A percentile compares a stretch with the other conserved stretches of the same genome.
Conservation (phyloP, 37 sponge, comb jelly and placozoan genomes). For the Geodia barretti region DNA sequence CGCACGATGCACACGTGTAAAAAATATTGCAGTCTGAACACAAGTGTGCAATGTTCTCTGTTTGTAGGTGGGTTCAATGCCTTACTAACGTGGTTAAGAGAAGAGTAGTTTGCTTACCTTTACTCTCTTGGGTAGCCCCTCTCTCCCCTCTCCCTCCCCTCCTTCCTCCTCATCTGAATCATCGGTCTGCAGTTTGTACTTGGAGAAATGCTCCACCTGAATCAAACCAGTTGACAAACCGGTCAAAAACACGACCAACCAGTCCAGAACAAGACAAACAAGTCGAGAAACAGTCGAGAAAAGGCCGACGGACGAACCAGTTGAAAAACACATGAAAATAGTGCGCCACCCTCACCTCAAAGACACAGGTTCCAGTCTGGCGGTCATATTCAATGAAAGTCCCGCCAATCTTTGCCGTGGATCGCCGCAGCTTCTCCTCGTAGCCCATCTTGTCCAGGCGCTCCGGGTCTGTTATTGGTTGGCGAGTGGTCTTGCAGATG, state of each 20-base stretch:
- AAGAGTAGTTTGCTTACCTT: slow-evolving; percentile 22
- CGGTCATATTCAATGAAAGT: slow-evolving; percentile 77
- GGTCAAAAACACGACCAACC: too few species aligned
- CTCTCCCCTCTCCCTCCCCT: slow-evolving; percentile 1
- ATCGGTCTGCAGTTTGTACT: slow-evolving; percentile 80
- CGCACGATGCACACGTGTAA: too few species aligned
- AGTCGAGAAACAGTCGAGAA: too few species aligned
- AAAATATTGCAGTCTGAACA: too few species aligned
- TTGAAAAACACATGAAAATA: too few species aligned
- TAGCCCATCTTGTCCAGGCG: slow-evolving; percentile 60
- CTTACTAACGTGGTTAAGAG: too few species aligned
- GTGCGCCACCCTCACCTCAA: slow-evolving; percentile 53
- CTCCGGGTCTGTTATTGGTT: slow-evolving; percentile 71
- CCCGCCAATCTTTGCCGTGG: slow-evolving; percentile 85
- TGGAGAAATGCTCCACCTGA: slow-evolving; percentile 86
- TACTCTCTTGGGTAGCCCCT: slow-evolving; percentile 38
- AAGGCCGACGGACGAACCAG: too few species aligned
- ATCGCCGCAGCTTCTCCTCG: slow-evolving; percentile 55
- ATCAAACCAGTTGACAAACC: too few species aligned
- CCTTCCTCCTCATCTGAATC: slow-evolving; percentile 66
- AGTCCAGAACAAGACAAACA: too few species aligned
- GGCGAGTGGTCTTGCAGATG: slow-evolving; percentile 74
- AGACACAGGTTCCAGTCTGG: slow-evolving; percentile 78
- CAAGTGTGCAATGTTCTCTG: too few species aligned
- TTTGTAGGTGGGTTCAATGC: too few species aligned